Conservation (phyloP, 2,888 invertebrate species). For the Dryadula phaetusa region DNA sequence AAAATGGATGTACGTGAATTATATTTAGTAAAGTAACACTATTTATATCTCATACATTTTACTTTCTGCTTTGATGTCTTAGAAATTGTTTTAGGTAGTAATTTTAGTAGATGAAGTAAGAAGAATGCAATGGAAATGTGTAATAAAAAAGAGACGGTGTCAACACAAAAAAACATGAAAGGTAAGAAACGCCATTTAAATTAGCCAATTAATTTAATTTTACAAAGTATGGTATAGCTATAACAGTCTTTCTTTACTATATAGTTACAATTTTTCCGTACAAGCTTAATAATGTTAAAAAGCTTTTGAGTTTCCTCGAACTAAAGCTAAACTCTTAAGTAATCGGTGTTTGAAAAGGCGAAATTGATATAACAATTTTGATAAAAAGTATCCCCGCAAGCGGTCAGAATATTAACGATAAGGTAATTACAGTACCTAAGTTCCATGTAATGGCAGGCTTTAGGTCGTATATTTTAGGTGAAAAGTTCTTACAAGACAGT, state of each 20-base stretch:
- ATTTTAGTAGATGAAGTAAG: no score
- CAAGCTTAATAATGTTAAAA: neutral
- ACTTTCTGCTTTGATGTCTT: no score
- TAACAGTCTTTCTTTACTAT: neutral
- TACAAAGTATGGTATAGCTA: neutral
- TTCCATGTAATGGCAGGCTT: constrained; percentile 9
- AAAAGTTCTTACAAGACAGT: neutral
- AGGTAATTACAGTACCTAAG: constrained; percentile 21
- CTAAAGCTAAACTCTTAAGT: constrained; percentile 4
- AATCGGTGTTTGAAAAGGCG: constrained; percentile 5
- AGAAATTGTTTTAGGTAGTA: no score
- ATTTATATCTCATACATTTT: no score
- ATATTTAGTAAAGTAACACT: no score
- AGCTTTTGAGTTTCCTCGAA: neutral
- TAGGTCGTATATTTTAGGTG: constrained; percentile 10
- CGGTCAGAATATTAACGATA: constrained; percentile 26
- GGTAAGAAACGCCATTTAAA: no score
- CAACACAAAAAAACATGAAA: no score
- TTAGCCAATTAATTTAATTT: no score
- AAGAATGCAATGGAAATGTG: no score
- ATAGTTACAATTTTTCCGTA: neutral
- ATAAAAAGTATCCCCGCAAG: constrained; percentile 12
- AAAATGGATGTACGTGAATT: no score
- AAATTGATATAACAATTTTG: constrained; percentile 7
- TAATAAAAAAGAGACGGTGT: no score